Evolutionary conservation across 2,888 invertebrate genomes (phyloP).

Genomic region (Dryomyza anilis): DNA sequence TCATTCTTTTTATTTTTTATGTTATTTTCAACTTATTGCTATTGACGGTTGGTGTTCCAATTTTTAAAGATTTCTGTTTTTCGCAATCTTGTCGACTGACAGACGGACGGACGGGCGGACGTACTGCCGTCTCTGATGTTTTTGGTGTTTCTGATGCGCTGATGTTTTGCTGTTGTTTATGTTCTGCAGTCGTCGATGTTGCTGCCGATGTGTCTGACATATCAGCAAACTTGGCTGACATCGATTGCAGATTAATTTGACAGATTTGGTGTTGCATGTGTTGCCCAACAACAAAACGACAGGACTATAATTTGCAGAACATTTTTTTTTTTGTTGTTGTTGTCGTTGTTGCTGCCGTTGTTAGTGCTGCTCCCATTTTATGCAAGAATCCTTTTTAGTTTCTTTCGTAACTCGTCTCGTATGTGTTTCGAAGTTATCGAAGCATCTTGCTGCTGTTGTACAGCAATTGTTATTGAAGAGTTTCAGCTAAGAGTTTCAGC

Average conservation of each 20-base stretch:
- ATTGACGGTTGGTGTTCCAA: neutral
- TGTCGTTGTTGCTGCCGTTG: too few relatives aligned
- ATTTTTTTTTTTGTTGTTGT: too few relatives aligned
- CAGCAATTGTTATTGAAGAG: too few relatives aligned
- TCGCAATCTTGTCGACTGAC: neutral
- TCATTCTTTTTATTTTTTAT: neutral
- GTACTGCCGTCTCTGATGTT: neutral
- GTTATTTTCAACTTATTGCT: neutral
- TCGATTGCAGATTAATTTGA: slow-evolving; percentile 21
- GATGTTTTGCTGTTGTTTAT: neutral
- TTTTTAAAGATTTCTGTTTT: neutral
- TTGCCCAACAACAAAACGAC: neutral
- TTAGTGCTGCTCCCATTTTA: too few relatives aligned
- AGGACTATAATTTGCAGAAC: too few relatives aligned
- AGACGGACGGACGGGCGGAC: neutral
- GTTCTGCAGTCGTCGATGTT: neutral
- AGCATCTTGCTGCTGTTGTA: too few relatives aligned
- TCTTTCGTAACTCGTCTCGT: neutral
- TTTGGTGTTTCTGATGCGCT: neutral
- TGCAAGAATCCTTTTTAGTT: too few relatives aligned
- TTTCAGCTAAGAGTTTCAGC: too few relatives aligned
- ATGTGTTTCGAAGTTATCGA: neutral
- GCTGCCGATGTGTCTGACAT: slow-evolving; percentile 4
- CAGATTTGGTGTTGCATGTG: slow-evolving; percentile 6
- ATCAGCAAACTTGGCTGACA: slow-evolving; percentile 21